Evolutionary conservation across 2,888 invertebrate species (phyloP).

Genomic region (Eupithecia exiguata): DNA sequence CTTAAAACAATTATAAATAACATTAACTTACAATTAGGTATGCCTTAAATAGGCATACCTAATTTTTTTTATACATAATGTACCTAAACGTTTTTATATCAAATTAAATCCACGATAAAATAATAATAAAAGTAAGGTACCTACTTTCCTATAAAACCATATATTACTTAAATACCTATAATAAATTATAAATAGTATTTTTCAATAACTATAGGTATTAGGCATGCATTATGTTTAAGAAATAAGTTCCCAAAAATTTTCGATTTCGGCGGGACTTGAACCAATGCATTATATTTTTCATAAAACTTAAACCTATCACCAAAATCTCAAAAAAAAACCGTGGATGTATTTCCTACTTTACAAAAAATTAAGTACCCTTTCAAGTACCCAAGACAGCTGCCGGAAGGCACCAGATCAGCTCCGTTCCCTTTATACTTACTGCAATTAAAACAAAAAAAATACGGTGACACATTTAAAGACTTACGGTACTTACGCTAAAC

Average conservation of each 20-base stretch:
- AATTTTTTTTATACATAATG: background rate
- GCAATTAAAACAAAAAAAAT: slow-evolving; percentile 43
- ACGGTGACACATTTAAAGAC: slow-evolving; percentile 52
- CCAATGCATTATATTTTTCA: background rate
- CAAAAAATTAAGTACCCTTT: slow-evolving; percentile 32
- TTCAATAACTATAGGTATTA: background rate
- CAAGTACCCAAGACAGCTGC: slow-evolving; percentile 46
- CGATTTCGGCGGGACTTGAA: no score
- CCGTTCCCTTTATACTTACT: slow-evolving; percentile 44
- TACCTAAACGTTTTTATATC: no score
- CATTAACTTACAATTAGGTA: background rate
- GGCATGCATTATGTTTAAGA: no score
- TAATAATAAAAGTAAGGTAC: background rate
- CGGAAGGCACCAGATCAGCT: slow-evolving; percentile 45
- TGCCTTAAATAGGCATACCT: no score
- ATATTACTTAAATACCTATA: no score
- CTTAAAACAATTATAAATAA: background rate
- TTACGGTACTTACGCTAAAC: slow-evolving; percentile 30
- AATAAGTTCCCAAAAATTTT: no score
- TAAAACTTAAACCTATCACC: background rate
- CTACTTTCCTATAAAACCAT: no score
- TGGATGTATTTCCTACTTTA: slow-evolving; percentile 9
- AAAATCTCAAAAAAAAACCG: background rate
- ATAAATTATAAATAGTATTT: background rate
- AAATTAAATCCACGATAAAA: background rate